Evolutionary conservation across 2,113 vertebrate species (phyloP), one percentile per base, ranked within the genome.

Genomic region (Bungarus multicinctus): DNA sequence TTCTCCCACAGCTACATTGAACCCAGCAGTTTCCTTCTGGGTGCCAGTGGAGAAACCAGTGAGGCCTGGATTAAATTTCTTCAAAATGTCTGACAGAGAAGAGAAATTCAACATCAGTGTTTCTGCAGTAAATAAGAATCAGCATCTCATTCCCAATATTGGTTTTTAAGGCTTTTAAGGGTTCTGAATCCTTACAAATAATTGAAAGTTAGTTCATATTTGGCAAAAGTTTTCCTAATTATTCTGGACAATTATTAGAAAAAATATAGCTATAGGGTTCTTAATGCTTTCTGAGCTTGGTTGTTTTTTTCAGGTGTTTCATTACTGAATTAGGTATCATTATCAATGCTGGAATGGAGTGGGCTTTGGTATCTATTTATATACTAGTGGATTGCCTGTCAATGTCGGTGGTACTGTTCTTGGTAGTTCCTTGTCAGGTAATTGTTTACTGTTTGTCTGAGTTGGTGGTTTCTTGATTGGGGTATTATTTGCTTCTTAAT

Each of bases 41-140:
- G 22, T 93, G 2, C 98, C 98, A 1, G 94, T 97, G 64, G 99
- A 99, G 94, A 98, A 98, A 89, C 99, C 99, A 30, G 97, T 95
- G 92, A 99, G 92, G 27, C 96, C 74, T 0, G 98, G 98, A 93
- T 98, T 99, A 97, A 99, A 99, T 96, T 98, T 98, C 97, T 97
- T 99, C 85, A 99, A 95, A 92, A 99, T 99, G 92, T 99, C 99
- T 99, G 95, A 91, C 94, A 96, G 45, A 93, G 25, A 96, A n/a
- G 90, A 86, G 69, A 27, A 91, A 90, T 27, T 2, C 47, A 90
- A 52, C 30, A 0, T 4, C 74, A 94, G 22, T 5, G 11, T 43
- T 18, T 30, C 25, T 25, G 16, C 45, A 2, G 34, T 16, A 27
- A 87, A 30, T 3, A 0, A 4, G 88, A 47, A 91, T 8, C 47